phyloP scores from a whole-genome alignment of 2,888 invertebrate genomes.

The Idaea biselata region DNA sequence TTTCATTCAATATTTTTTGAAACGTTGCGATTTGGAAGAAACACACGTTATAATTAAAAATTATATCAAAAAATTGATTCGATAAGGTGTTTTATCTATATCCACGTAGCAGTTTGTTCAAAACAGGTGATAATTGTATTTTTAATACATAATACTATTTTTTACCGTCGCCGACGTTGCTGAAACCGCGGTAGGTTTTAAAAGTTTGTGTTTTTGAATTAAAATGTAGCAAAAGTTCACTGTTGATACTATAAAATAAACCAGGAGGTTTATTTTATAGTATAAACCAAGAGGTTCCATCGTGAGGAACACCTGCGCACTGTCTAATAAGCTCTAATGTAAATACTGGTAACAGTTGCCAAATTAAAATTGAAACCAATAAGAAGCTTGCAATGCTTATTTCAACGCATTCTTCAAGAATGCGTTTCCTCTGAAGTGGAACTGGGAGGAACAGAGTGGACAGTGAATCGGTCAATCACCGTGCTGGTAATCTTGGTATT shows the following conservation, averaged over 20 bases:
- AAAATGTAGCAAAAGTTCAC: slow-evolving; percentile 9
- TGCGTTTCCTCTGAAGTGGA: too few species aligned
- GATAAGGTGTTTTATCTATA: slow-evolving; percentile 57
- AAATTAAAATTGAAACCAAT: too few species aligned
- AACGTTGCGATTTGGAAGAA: slow-evolving; percentile 42
- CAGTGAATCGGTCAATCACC: too few species aligned
- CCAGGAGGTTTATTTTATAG: slow-evolving; percentile 40
- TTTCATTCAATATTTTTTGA: slow-evolving; percentile 43
- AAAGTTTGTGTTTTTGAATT: slow-evolving; percentile 12
- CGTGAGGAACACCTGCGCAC: neutral
- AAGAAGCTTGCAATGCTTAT: too few species aligned
- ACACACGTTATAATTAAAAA: slow-evolving; percentile 30
- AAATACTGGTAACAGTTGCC: too few species aligned
- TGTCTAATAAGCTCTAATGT: too few species aligned
- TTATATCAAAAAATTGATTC: slow-evolving; percentile 53
- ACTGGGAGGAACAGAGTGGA: too few species aligned
- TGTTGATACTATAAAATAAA: slow-evolving; percentile 10
- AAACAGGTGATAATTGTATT: slow-evolving; percentile 52
- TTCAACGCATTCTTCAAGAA: too few species aligned
- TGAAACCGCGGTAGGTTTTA: slow-evolving; percentile 25
- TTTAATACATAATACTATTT: slow-evolving; percentile 28
- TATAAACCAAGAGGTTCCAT: slow-evolving; percentile 3
- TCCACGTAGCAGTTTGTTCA: slow-evolving; percentile 59
- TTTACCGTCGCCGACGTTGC: slow-evolving; percentile 25
- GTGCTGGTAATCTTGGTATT: too few species aligned